phyloP scores from a whole-genome alignment of 2,888 invertebrate genomes.

The Drosophila emarginata region DNA sequence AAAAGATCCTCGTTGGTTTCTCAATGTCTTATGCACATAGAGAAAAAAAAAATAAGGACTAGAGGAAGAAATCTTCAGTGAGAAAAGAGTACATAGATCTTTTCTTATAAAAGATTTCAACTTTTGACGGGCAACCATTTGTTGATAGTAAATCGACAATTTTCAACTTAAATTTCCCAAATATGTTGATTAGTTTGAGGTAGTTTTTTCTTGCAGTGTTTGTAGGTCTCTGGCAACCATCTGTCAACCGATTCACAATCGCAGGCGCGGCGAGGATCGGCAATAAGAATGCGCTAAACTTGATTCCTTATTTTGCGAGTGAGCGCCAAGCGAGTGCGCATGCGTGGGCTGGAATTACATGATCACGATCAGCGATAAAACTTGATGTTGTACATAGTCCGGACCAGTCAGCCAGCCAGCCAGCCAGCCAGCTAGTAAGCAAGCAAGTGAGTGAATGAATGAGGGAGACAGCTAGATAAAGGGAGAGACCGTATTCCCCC shows the following conservation, averaged over 20 bases:
- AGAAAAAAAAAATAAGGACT: background rate
- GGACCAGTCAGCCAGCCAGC: conserved; percentile 46
- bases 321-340: conserved; percentile 67
- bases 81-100: no score
- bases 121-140: no score
- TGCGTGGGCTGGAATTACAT: conserved; percentile 83
- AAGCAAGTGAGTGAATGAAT: background rate
- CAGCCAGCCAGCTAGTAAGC: background rate
- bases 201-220: conserved; percentile 3
- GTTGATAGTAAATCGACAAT: no score
- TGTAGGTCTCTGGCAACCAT: conserved; percentile 59
- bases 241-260: conserved; percentile 62
- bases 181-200: no score
- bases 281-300: conserved; percentile 77
- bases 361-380: conserved; percentile 83
- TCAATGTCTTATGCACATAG: conserved; percentile 7
- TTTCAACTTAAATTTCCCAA: no score
- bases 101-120: no score
- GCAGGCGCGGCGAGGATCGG: conserved; percentile 62
- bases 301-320: conserved; percentile 58
- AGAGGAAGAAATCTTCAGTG: no score
- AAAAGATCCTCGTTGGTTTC: conserved; percentile 6
- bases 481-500: conserved; percentile 14
- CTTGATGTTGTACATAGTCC: conserved; percentile 76
- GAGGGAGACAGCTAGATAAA: conserved; percentile 16